A percentile compares a stretch with the other conserved stretches of the same genome.
Conservation (phyloP, 2,888 invertebrate genomes). For the Himalopsyche japonica region DNA sequence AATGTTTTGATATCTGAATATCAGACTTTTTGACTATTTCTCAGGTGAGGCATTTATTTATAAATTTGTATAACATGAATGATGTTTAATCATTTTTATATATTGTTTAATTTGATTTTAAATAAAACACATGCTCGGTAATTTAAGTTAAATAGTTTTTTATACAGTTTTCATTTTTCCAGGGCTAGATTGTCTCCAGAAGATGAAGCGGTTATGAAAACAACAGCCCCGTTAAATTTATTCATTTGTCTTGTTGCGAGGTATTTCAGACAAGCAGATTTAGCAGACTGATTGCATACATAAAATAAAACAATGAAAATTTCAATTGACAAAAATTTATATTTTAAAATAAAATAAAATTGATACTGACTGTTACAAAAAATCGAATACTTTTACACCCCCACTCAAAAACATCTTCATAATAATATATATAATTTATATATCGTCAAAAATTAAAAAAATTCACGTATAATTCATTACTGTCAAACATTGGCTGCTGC, state of each 20-base stretch:
- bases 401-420: not conserved
- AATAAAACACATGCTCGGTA: too few relatives aligned
- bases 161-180: constrained; percentile 42
- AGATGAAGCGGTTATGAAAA: constrained; percentile 48
- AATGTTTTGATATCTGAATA: too few relatives aligned
- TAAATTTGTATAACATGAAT: too few relatives aligned
- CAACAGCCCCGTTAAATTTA: constrained; percentile 66
- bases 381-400: not conserved
- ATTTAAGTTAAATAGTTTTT: not conserved
- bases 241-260: constrained; percentile 75
- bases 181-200: constrained; percentile 52
- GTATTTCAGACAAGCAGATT: constrained; percentile 76
- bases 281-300: constrained; percentile 59
- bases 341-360: not conserved
- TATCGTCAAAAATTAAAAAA: not conserved
- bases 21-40: too few relatives aligned
- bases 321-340: constrained; percentile 7
- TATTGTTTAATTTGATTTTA: too few relatives aligned
- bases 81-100: too few relatives aligned
- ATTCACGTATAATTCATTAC: not conserved
- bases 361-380: not conserved
- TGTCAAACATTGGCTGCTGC: constrained; percentile 44
- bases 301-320: constrained; percentile 29
- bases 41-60: too few relatives aligned
- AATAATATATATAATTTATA: not conserved